Conservation (phyloP, 2,797 vertebrate genomes). For the Anguilla anguilla region DNA sequence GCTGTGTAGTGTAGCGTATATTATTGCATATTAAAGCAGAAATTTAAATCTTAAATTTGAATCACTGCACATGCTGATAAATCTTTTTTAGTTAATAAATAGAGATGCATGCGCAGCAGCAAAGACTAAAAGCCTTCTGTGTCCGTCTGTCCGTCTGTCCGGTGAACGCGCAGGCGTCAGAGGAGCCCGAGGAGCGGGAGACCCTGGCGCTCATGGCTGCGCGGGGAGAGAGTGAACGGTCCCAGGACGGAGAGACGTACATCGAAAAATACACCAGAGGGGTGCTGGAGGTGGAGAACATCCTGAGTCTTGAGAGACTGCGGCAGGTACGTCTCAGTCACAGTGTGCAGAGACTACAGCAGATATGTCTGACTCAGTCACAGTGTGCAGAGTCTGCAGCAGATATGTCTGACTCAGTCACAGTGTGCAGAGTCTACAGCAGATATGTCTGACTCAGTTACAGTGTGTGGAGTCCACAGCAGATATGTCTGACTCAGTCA, state of each 20-base stretch:
- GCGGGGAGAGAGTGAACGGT: conserved; percentile 83
- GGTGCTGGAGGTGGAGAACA: conserved; percentile 93
- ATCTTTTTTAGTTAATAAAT: too few species aligned
- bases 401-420: too few species aligned
- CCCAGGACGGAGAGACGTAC: conserved; percentile 88
- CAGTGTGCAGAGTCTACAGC: too few species aligned
- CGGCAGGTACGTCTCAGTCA: conserved; percentile 74
- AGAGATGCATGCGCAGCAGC: background rate
- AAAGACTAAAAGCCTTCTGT: background rate
- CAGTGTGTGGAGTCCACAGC: too few species aligned
- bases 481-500: too few species aligned
- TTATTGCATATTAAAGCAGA: background rate
- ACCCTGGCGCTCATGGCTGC: conserved; percentile 95
- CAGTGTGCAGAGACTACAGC: background rate
- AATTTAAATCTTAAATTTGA: background rate
- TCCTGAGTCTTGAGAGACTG: conserved; percentile 90
- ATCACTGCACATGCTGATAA: background rate
- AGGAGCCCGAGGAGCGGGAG: conserved; percentile 94
- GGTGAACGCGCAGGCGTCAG: conserved; percentile 81
- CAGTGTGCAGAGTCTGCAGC: too few species aligned
- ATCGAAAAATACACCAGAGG: conserved; percentile 96
- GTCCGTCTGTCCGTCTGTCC: background rate
- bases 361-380: background rate
- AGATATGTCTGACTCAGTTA: too few species aligned
- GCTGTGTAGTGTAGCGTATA: background rate